Base-by-base conservation (phyloP, 2,797 vertebrate species). In the Vespertilio murinus region DNA sequence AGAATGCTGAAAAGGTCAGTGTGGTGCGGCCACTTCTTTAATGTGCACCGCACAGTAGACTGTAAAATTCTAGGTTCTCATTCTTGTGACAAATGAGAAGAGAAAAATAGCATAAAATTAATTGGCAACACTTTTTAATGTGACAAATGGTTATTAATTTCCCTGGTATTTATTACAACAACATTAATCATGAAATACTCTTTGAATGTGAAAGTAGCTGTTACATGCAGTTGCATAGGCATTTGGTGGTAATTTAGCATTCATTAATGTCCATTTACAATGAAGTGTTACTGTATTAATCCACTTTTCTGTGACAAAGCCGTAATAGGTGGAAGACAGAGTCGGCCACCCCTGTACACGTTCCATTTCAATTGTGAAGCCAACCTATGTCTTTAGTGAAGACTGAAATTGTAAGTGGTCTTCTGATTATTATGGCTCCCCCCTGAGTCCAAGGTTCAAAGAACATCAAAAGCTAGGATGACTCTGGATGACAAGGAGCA, bases 121-220 rank as follows among this genome's bases (percentile, higher is more conserved):
- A 98, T 97, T 16, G 16, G 89, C 38, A 97, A 95, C 64, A 93
- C 77, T 97, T 98, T 93, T 97, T 97, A 97, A 98, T 97, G 93
- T 97, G 97, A 97, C 97, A 98, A 98, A 98, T 87, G 91, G 92
- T 92, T 98, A 98, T 97, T 98, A 98, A 98, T 98, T 97, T 98
- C 81, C 98, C 97, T 97, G 77, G 70, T 97, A 96, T 97, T 97
- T 94, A 90, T 97, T 98, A 97, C 92, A 96, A 97, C 96, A 98
- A 95, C 96, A 98, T 98, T 97, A 98, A 98, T 98, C 97, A 98
- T 93, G n/a, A 80, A 90, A 97, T 97, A 94, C 59, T 91, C 93
- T 94, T 97, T 97, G 97, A 96, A 97, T 96, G 85, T 97, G 91
- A 87, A 89, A 91, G 67, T 94, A 95, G 91, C 93, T 95, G 70